These are phyloP conservation scores for Odontocolon sp. DNA, from an alignment of 2,888 invertebrate species.

Conservation along the genomic window DNA sequence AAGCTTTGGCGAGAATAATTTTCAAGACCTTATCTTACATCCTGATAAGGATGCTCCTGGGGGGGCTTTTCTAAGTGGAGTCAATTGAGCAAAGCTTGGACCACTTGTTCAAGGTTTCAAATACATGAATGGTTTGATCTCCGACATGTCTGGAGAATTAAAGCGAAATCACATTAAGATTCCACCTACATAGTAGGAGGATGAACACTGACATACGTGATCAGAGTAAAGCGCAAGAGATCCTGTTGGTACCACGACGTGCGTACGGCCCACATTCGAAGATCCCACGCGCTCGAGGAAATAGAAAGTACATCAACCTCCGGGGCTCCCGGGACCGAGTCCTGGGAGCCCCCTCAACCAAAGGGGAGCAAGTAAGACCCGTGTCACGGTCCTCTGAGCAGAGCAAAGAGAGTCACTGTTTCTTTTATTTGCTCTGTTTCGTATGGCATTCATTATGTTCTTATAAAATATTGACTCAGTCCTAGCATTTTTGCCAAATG, in stretches of 20 bases:
- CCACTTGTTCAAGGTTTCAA: no score
- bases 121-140: no score
- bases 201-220: conserved; percentile 25
- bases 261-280: conserved; percentile 56
- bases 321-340: conserved; percentile 15
- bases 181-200: background rate
- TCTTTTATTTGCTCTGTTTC: conserved; percentile 3
- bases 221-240: conserved; percentile 44
- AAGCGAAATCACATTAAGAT: background rate
- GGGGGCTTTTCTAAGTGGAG: no score
- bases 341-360: conserved; percentile 6
- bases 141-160: background rate
- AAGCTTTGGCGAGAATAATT: no score
- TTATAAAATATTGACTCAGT: background rate
- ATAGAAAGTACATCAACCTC: conserved; percentile 60
- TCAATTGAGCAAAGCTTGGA: no score
- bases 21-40: no score
- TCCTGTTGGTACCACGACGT: conserved; percentile 22
- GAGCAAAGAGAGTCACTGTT: conserved; percentile 13
- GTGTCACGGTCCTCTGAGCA: conserved; percentile 31
- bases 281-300: conserved; percentile 56
- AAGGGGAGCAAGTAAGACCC: conserved; percentile 18
- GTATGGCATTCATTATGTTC: background rate
- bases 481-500: no score
- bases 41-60: no score